Evolutionary conservation across 2,113 vertebrate genomes (phyloP), one percentile per base, ranked within the genome.

Genomic region (Acinonyx jubatus): DNA sequence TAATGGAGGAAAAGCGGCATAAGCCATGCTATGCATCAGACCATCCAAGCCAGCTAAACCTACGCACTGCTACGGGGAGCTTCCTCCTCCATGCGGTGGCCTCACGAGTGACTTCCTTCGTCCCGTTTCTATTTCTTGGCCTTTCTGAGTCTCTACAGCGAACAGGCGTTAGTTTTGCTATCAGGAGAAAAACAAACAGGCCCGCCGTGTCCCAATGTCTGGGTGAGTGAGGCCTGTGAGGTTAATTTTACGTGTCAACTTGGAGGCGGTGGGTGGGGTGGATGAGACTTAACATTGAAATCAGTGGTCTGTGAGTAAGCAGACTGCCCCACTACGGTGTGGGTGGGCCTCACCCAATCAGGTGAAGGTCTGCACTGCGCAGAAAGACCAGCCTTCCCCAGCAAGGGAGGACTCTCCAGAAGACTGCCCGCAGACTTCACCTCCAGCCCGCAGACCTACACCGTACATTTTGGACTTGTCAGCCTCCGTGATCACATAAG

Each of bases 241-340:
- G 63, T 1, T 29, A 18, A 13, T 4, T 33, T 48, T 12, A 5
- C 1, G 12, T 7, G 71, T 79, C 61, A 38, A 0, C 16, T 7
- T 9, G 27, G 27, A 33, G 3, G n/a, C 12, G 19, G 29, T n/a
- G 4, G 57, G 18, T 8, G 36, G 5, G 57, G 18, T 5, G n/a
- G 48, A 65, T 14, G 31, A 45, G 63, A 63, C 65, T 29, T 29
- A 3, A 68, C 45, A 61, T 13, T 52, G 27, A 36, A 16, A 15
- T 33, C 14, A 4, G 61, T 13, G 12, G 31, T 11, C 69, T n/a
- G 50, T 14, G 31, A 25, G 48, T 1, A 38, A 76, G 61, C 38
- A 36, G 78, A 10, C 1, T 21, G 63, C 15, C 27, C 27, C 27
- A 5, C 74, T 11, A 1, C 0, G 0, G 0, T 0, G 81, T 41